Evolutionary conservation across 2,797 vertebrate species (phyloP), one percentile per base, ranked within the genome.

Genomic region (Schizopygopsis pylzovi): DNA sequence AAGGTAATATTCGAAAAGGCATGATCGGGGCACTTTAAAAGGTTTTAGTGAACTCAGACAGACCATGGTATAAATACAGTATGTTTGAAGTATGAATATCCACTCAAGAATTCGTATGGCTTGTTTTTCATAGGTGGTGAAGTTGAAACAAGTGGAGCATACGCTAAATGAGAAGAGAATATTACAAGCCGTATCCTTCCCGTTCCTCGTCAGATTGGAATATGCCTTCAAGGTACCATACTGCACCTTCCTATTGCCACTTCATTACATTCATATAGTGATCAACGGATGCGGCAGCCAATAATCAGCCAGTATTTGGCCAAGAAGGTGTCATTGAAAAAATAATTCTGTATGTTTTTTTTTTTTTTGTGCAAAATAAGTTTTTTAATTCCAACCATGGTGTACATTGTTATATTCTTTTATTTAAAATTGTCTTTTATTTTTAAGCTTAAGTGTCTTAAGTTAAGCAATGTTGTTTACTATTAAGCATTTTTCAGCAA

Each of bases 131-230:
- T 18, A 99, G 98, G 98, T 99, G 65, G 98, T 99, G 92, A 99
- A 99, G 94, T 96, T 99, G 95, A 99, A 99, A 94, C 98, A 99
- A 94, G 99, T 99, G 96, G 98, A 99, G 95, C 98, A 99, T 94
- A 99, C 98, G 0, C 91, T 99, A 95, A 99, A 99, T 81, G 98
- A 99, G 94, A 99, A 99, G 94, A 97, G 97, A 95, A 99, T 99
- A 97, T 96, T 99, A 92, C 98, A 99, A 94, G 98, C 98, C 0
- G 98, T 99, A 91, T 98, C 97, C 94, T 99, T 99, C 87, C 98
- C 98, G 85, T 99, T 99, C 92, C 97, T 99, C 79, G 98, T 99
- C 93, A 97, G 94, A 95, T 95, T 99, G 92, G 98, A 99, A 91
- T 99, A 99, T 91, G 96, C 98, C 81, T 99, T 99, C 95, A 99